Evolutionary conservation across 2,797 vertebrate genomes (phyloP).

Genomic region (Coluber constrictor): DNA sequence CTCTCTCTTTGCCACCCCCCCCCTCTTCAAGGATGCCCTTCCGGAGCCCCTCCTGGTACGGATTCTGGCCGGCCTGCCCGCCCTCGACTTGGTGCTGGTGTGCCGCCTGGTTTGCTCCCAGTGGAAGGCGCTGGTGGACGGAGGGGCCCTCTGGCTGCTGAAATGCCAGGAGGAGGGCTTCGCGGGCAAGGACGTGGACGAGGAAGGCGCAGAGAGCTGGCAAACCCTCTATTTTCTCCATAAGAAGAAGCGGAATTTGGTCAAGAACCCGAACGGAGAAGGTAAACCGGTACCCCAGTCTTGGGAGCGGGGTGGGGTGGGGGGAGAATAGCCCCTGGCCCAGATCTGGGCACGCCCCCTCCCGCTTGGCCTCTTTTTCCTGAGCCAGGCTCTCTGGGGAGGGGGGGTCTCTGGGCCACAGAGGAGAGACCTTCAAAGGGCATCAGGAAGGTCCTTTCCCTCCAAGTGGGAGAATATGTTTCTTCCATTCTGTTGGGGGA

Average conservation of each 20-base stretch:
- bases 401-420: not conserved
- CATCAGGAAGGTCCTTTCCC: not conserved
- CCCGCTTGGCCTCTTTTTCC: not conserved
- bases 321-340: not conserved
- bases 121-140: conserved; percentile 74
- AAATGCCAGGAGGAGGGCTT: conserved; percentile 75
- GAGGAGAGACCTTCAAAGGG: not conserved
- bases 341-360: not conserved
- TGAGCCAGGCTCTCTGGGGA: not conserved
- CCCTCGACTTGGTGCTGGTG: conserved; percentile 62
- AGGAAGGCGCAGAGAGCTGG: conserved; percentile 67
- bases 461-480: not conserved
- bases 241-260: conserved; percentile 70
- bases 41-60: conserved; percentile 70
- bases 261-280: conserved; percentile 73
- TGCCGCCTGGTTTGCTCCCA: conserved; percentile 76
- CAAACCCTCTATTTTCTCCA: conserved; percentile 73
- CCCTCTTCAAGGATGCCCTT: conserved; percentile 57
- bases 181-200: conserved; percentile 43
- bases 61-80: conserved; percentile 70
- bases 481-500: not conserved
- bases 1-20: not conserved
- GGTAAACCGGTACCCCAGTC: conserved; percentile 55
- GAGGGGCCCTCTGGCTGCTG: conserved; percentile 70
- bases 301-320: rapidly evolving